phyloP scores from a whole-genome alignment of 1,140 invertebrate species.

The Drosophila guanche region DNA sequence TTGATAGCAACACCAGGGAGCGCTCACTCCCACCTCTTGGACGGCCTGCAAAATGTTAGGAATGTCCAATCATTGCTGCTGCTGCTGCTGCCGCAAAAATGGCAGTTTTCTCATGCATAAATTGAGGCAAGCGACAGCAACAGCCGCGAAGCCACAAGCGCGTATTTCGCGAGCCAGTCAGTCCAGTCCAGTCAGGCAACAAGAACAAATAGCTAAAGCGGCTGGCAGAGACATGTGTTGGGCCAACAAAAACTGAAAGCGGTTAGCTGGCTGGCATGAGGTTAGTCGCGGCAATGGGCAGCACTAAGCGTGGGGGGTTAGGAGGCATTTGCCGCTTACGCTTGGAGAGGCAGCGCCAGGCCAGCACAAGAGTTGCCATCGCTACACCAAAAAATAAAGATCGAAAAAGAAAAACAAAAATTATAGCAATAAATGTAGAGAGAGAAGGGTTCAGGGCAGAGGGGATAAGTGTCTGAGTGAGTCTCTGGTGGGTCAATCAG shows the following conservation, averaged over 20 bases:
- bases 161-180: constrained; percentile 42
- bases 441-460: not conserved
- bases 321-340: constrained; percentile 57
- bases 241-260: constrained; percentile 19
- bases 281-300: constrained; percentile 34
- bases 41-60: not conserved
- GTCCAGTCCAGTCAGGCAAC: constrained; percentile 7
- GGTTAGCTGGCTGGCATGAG: constrained; percentile 18
- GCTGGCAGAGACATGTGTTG: constrained; percentile 1
- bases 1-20: constrained; percentile 15
- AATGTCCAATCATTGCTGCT: constrained; percentile 12
- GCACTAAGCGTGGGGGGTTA: constrained; percentile 17
- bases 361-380: constrained; percentile 45
- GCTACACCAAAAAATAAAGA: constrained; percentile 35
- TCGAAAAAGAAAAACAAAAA: constrained; percentile 10
- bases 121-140: constrained; percentile 35
- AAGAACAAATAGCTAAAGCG: constrained; percentile 16
- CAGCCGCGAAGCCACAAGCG: constrained; percentile 26
- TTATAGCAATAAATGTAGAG: not conserved
- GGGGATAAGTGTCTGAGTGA: not conserved
- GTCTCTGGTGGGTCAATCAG: too few relatives aligned
- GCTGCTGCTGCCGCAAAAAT: constrained; percentile 5
- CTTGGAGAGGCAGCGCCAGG: constrained; percentile 59
- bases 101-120: constrained; percentile 33
- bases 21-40: not conserved